Evolutionary conservation across 1,140 invertebrate species (phyloP).

Genomic region (Phortica variegata): DNA sequence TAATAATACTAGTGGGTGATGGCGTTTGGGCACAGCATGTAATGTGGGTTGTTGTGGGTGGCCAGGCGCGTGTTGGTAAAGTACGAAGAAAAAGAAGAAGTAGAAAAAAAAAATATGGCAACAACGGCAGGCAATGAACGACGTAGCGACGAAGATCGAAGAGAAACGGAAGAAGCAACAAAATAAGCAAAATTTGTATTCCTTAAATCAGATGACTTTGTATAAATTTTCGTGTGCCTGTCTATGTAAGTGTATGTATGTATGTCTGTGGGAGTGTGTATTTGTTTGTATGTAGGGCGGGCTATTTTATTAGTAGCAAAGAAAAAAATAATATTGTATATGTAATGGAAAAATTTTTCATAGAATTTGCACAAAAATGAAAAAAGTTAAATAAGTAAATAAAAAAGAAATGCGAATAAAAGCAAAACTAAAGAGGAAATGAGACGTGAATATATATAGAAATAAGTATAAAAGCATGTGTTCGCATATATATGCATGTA

Average conservation of each 20-base stretch:
- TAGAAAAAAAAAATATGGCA: no score
- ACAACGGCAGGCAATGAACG: no score
- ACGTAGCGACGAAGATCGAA: no score
- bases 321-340: slow-evolving; percentile 42
- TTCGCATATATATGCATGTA: slow-evolving; percentile 8
- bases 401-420: slow-evolving; percentile 24
- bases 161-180: slow-evolving; percentile 21
- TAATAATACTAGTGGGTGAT: no score
- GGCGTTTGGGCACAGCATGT: not conserved
- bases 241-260: slow-evolving; percentile 25
- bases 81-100: no score
- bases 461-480: not conserved
- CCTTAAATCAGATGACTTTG: slow-evolving; percentile 58
- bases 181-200: slow-evolving; percentile 56
- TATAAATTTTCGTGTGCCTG: slow-evolving; percentile 54
- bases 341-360: slow-evolving; percentile 57
- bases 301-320: slow-evolving; percentile 36
- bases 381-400: slow-evolving; percentile 38
- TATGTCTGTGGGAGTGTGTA: slow-evolving; percentile 6
- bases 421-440: slow-evolving; percentile 54
- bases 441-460: slow-evolving; percentile 36
- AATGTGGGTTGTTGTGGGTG: slow-evolving; percentile 16
- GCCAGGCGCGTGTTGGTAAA: no score
- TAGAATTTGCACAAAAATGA: slow-evolving; percentile 57
- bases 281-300: slow-evolving; percentile 30